Percentiles rank a stretch among this genome's conserved stretches.
Conservation (phyloP, 2,113 vertebrate genomes). For the Pseudopipra pipra region DNA sequence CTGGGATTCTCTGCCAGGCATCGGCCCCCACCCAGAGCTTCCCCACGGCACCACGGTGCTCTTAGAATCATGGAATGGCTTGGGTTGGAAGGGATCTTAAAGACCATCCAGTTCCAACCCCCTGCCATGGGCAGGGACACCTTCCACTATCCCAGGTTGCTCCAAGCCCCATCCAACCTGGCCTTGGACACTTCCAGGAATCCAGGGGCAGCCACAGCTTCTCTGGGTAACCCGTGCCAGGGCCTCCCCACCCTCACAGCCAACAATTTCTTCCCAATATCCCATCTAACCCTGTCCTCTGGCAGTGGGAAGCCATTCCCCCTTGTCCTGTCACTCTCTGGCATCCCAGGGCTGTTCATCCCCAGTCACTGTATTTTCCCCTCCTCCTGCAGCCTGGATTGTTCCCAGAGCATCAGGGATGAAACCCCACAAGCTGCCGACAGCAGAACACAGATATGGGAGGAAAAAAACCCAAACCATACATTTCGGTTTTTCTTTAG, state of each 20-base stretch:
- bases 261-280: not conserved
- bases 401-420: not conserved
- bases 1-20: not conserved
- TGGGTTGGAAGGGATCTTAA: not conserved
- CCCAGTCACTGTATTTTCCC: not conserved
- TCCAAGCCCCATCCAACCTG: not conserved
- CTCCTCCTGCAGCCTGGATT: not conserved
- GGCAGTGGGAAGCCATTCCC: not conserved
- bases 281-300: not conserved
- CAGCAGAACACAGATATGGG: accelerated
- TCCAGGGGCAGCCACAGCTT: not conserved
- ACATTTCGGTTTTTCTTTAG: not conserved
- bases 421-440: not conserved
- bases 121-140: not conserved
- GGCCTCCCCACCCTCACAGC: not conserved
- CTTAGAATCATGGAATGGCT: not conserved
- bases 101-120: not conserved
- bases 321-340: not conserved
- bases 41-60: accelerated
- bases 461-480: not conserved
- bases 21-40: not conserved
- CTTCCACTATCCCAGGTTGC: accelerated
- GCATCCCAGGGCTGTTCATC: not conserved
- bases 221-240: not conserved
- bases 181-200: not conserved